phyloP scores from a whole-genome alignment of 2,797 vertebrate genomes.

The Platalea minor region DNA sequence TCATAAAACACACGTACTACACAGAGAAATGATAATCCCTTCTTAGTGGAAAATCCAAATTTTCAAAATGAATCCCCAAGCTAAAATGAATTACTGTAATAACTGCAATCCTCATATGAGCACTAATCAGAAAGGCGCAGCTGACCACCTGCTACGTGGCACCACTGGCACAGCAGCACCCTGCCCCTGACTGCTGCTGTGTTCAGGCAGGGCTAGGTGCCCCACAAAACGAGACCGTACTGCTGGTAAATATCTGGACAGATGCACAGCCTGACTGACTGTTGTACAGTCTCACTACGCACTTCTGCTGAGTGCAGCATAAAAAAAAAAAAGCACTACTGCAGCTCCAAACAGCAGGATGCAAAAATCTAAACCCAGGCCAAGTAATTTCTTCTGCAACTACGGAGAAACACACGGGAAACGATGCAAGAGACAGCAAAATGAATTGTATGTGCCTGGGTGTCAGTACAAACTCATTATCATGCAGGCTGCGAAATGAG shows the following conservation, averaged over 20 bases:
- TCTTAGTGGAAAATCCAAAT: constrained; percentile 77
- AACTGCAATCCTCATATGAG: constrained; percentile 57
- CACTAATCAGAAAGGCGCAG: constrained; percentile 47
- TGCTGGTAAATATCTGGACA: not conserved
- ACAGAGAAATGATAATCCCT: constrained; percentile 69
- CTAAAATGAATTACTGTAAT: constrained; percentile 74
- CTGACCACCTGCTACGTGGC: constrained; percentile 72
- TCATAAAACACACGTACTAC: constrained; percentile 13
- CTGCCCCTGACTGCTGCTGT: constrained; percentile 7
- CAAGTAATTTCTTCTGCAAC: constrained; percentile 37
- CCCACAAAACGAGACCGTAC: not conserved
- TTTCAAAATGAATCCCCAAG: constrained; percentile 77
- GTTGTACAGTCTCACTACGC: not conserved
- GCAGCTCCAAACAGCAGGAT: constrained; percentile 65
- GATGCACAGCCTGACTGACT: not conserved
- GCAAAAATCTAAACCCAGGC: constrained; percentile 43
- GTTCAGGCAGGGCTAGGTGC: not conserved
- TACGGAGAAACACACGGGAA: not conserved
- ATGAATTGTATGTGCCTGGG: not conserved
- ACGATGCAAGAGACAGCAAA: constrained; percentile 24
- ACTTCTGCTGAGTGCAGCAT: constrained; percentile 68
- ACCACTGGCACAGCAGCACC: constrained; percentile 17
- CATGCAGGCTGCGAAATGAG: not conserved
- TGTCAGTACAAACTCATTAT: not conserved
- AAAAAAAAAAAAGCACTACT: constrained; percentile 17